phyloP scores from a whole-genome alignment of 2,888 invertebrate species.

The Marronus borbonicus region DNA sequence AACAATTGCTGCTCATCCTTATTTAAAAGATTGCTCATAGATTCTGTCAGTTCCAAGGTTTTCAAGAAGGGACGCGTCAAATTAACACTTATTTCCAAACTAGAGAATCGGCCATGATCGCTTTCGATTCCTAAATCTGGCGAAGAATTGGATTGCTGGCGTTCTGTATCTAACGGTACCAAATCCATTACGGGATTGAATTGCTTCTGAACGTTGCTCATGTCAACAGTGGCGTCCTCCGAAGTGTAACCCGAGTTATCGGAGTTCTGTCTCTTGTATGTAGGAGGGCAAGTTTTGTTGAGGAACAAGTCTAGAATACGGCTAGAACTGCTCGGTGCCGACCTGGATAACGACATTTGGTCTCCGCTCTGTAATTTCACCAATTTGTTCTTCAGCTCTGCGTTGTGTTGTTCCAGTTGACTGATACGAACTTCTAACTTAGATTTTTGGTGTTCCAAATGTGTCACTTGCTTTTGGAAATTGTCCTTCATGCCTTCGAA shows the following conservation, averaged over 20 bases:
- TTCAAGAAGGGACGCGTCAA: conserved; percentile 66
- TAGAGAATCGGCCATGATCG: conserved; percentile 79
- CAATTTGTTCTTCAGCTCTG: conserved; percentile 66
- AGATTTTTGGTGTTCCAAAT: conserved; percentile 71
- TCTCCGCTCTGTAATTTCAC: conserved; percentile 61
- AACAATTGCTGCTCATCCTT: conserved; percentile 57
- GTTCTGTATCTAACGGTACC: conserved; percentile 61
- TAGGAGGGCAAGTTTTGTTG: conserved; percentile 49
- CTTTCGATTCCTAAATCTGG: conserved; percentile 94
- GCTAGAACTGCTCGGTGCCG: conserved; percentile 56
- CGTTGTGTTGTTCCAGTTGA: conserved; percentile 68
- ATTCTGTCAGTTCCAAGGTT: conserved; percentile 69
- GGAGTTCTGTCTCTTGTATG: conserved; percentile 62
- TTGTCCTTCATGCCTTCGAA: conserved; percentile 62
- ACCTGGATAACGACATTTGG: conserved; percentile 50
- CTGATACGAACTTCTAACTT: conserved; percentile 69
- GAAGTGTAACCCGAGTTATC: conserved; percentile 71
- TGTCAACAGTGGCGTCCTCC: conserved; percentile 65
- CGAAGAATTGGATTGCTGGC: conserved; percentile 74
- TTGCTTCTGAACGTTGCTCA: conserved; percentile 48
- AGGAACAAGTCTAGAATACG: conserved; percentile 54
- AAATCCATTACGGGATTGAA: conserved; percentile 38
- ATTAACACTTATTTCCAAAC: conserved; percentile 75
- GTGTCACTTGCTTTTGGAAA: conserved; percentile 64
- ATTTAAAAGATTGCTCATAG: conserved; percentile 68